phyloP scores from a whole-genome alignment of 2,888 invertebrate genomes.

The Anagyrus pseudococci region DNA sequence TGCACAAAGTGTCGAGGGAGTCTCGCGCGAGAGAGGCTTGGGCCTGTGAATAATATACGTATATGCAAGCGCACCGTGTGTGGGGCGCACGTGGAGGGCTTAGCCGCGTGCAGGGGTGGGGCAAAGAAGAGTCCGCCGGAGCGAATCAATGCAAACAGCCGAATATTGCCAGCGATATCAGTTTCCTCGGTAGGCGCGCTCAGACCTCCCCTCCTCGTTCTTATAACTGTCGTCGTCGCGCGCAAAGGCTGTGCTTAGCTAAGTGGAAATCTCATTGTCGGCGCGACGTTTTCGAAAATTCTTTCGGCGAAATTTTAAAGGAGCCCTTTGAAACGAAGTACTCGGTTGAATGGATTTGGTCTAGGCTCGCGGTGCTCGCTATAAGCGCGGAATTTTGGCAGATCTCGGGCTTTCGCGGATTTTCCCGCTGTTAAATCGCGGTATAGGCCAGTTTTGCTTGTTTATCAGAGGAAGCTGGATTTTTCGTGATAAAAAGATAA shows the following conservation, averaged over 20 bases:
- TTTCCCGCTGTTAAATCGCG: no score
- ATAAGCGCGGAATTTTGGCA: no score
- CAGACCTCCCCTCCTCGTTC: no score
- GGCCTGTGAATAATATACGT: slow-evolving; percentile 17
- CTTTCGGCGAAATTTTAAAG: neutral
- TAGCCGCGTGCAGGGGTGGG: slow-evolving; percentile 21
- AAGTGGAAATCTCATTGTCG: slow-evolving; percentile 40
- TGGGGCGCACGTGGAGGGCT: no score
- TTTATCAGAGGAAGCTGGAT: no score
- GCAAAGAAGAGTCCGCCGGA: slow-evolving; percentile 31
- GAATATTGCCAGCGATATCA: slow-evolving; percentile 58
- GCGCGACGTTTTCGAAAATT: slow-evolving; percentile 20
- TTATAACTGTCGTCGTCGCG: slow-evolving; percentile 57
- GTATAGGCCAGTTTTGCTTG: no score
- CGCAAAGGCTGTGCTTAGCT: slow-evolving; percentile 36
- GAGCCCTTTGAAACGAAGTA: slow-evolving; percentile 23
- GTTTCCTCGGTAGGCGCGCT: slow-evolving; percentile 42
- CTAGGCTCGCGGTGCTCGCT: no score
- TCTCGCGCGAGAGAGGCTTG: neutral
- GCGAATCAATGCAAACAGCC: slow-evolving; percentile 58
- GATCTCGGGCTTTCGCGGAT: no score
- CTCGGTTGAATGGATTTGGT: no score
- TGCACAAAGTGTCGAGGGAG: slow-evolving; percentile 40
- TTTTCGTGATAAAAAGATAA: no score
- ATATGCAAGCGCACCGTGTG: no score